phyloP scores from a whole-genome alignment of 2,113 vertebrate species.

The Bos taurus region DNA sequence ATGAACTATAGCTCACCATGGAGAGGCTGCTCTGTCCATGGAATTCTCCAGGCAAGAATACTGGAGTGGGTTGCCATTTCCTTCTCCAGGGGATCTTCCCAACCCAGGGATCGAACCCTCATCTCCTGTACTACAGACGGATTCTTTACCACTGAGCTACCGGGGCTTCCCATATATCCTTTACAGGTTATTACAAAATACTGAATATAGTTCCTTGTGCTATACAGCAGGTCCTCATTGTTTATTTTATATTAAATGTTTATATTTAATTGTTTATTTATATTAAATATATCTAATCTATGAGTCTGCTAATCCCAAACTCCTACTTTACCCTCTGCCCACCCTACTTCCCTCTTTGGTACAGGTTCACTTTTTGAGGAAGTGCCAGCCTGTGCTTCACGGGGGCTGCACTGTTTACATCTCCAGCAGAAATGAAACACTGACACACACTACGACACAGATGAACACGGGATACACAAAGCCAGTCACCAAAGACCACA shows the following conservation, averaged over 20 bases:
- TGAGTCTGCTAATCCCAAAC: background rate
- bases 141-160: background rate
- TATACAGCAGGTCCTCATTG: background rate
- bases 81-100: background rate
- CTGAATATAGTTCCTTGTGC: background rate
- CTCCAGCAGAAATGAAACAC: background rate
- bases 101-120: background rate
- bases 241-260: background rate
- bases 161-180: background rate
- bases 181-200: background rate
- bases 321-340: rapidly evolving
- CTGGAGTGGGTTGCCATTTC: background rate
- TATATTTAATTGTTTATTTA: background rate
- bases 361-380: background rate
- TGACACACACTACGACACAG: rapidly evolving
- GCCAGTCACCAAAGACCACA: background rate
- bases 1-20: background rate
- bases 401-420: background rate
- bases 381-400: rapidly evolving
- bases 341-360: background rate
- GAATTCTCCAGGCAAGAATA: background rate
- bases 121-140: background rate
- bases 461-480: background rate
- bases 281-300: background rate
- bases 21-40: background rate